Percentiles rank a stretch among this genome's conserved stretches.
These are phyloP conservation scores for Sylvicola cinctus DNA, from an alignment of 2,888 invertebrate genomes.

Conservation along the genomic window DNA sequence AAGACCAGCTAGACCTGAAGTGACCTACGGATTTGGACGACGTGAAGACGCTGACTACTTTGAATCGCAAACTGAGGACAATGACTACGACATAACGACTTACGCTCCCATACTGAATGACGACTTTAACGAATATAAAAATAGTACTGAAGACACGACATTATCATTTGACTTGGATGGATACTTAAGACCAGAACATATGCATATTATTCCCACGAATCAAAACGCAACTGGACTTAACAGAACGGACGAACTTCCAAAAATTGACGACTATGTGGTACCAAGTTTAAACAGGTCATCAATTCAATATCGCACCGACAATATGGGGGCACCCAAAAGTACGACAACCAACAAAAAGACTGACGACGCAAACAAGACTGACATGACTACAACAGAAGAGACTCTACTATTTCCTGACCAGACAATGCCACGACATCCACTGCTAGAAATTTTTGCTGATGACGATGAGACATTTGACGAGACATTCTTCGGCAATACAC, in stretches of 20 bases:
- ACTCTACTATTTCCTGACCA: background rate
- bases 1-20: background rate
- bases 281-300: no score
- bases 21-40: no score
- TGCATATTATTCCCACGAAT: slow-evolving; percentile 9
- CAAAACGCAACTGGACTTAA: slow-evolving; percentile 8
- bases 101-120: slow-evolving; percentile 10
- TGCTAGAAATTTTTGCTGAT: background rate
- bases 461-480: background rate
- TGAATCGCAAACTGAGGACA: no score
- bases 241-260: background rate
- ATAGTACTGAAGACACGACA: background rate
- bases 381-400: background rate
- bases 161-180: slow-evolving; percentile 14
- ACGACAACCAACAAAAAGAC: background rate
- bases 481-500: slow-evolving; percentile 2
- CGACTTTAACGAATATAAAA: slow-evolving; percentile 6
- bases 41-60: no score
- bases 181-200: slow-evolving; percentile 18
- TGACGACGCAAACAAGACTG: slow-evolving; percentile 14
- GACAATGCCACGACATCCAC: background rate
- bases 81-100: slow-evolving; percentile 12
- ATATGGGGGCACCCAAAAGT: slow-evolving; percentile 1
- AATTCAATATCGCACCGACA: no score
- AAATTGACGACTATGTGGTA: background rate